Base-by-base conservation (phyloP, 2,113 vertebrate genomes). In the Carlito syrichta region DNA sequence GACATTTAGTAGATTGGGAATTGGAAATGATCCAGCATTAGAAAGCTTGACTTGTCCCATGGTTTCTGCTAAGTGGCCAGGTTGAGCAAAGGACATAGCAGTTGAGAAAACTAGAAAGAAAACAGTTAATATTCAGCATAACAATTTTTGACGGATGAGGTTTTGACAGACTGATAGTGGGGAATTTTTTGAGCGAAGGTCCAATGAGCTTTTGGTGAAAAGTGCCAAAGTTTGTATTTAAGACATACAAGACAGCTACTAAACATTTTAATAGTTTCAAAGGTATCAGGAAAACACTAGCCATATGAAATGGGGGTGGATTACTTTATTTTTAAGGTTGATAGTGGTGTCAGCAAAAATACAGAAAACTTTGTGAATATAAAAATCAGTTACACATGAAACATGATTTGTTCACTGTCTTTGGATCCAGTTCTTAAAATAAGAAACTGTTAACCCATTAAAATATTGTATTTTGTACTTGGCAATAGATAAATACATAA, bases 231-330 rank as follows among this genome's bases (percentile, higher is more conserved):
- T 90, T 96, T 97, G 3, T 91, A 0, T 94, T 98, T 86, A 91
- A 74, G 93, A 81, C 38, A 54, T n/a, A 94, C 12, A 91, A 89
- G 62, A 86, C 68, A 95, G 5, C 19, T 92, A 81, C 8, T 69
- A 97, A 97, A 97, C 91, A 54, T 96, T 76, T 89, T 69, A 88
- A 91, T 56, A 95, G 48, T 98, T 89, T 97, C 76, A 91, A 95
- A 96, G 50, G 43, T 97, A 97, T 97, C 79, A 19, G 94, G 86
- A 40, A 62, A 85, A 91, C 58, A 97, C 91, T 92, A 92, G 66
- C 62, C 95, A 97, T 89, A 97, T 97, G 97, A 89, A 56, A 74
- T 71, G 71, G 38, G 30, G 94, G 77, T 96, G 83, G 77, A 96
- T 96, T 92, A 43, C 71, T 96, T 98, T 96, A 96, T 96, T 97